phyloP scores from a whole-genome alignment of 2,888 invertebrate genomes.

The Drosophila buzzatii region DNA sequence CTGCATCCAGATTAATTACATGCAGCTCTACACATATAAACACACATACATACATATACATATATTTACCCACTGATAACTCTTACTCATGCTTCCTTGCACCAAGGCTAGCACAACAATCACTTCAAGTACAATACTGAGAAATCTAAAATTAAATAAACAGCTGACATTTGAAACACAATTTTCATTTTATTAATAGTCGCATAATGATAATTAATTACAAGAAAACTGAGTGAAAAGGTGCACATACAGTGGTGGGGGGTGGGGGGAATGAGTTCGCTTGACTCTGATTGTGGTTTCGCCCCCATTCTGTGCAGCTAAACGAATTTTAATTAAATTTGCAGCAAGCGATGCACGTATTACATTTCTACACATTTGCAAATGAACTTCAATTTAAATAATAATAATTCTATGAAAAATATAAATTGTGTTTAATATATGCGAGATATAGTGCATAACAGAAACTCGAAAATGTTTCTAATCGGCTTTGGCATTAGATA shows the following conservation, averaged over 20 bases:
- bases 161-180: neutral
- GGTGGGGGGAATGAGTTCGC: neutral
- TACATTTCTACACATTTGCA: neutral
- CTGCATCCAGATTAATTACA: too few species aligned
- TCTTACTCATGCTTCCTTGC: neutral
- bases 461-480: neutral
- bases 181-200: neutral
- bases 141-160: neutral
- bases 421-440: neutral
- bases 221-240: neutral
- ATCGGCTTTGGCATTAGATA: neutral
- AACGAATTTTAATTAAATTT: slow-evolving; percentile 7
- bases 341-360: neutral
- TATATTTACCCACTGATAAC: too few species aligned
- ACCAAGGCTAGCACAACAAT: neutral
- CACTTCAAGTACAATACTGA: too few species aligned
- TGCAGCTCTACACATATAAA: too few species aligned
- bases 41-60: too few species aligned
- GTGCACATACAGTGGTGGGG: neutral
- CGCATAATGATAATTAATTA: neutral
- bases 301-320: too few species aligned
- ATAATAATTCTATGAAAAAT: neutral
- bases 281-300: neutral
- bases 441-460: neutral
- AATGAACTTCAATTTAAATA: neutral